Evolutionary conservation across 2,797 vertebrate genomes (phyloP), one percentile per base, ranked within the genome.

Genomic region (Crypturellus tataupa): DNA sequence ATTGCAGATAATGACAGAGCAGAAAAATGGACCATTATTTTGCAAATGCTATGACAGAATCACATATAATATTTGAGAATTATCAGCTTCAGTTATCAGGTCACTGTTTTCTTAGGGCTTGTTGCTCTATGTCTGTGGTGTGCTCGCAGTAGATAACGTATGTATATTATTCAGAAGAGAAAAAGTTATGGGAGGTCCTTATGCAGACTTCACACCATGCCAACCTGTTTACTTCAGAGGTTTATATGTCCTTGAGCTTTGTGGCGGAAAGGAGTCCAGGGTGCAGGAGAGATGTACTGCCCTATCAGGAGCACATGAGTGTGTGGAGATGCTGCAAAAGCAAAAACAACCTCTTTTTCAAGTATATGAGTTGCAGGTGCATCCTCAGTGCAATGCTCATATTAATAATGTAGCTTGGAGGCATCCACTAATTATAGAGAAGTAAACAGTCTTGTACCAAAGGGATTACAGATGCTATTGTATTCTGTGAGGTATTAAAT

Each of bases 331-430:
- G 72, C 0, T 76, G 68, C 39, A 84, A 64, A 90, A 94, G 39
- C 67, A 70, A 79, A 83, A 69, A 58, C 7, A 0, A 1, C 33
- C 80, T 55, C 11, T 4, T 58, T 62, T 44, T 80, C 33, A 62
- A 64, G 69, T 67, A 65, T 70, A 33, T 86, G 59, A 64, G 70
- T 59, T 88, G 81, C 91, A 93, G 79, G 76, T 94, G 81, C 62
- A 64, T 65, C 29, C 31, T 37, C 72, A 69, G 39, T 84, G 63
- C 70, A 79, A 20, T 42, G 14, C 33, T 95, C 31, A 5, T 73
- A 56, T 90, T 88, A 79, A 79, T 76, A 47, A 58, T 73, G 35
- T 84, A 79, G 70, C 83, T 88, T 73, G 73, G 70, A 88, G 67
- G 63, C 70, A 94, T 94, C 51, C 39, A 44, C 42, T 94, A 86